Percentiles rank a stretch among this genome's conserved stretches.
phyloP scores from a whole-genome alignment of 1,140 invertebrate species.

The Apis mellifera region DNA sequence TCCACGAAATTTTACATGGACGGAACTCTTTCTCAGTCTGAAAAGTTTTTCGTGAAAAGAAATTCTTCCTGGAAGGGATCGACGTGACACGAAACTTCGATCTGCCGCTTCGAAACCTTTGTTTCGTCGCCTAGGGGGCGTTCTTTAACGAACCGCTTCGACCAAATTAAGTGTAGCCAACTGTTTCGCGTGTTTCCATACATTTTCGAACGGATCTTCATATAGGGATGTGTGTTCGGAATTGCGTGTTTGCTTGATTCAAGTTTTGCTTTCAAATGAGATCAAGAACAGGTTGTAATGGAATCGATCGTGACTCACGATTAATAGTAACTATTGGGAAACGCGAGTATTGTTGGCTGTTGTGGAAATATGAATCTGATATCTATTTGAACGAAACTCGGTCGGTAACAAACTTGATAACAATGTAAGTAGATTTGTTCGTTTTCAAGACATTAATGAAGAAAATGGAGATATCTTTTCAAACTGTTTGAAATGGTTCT shows the following conservation, averaged over 20 bases:
- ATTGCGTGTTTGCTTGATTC: no score
- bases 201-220: not conserved
- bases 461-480: fast-evolving
- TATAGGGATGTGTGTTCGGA: not conserved
- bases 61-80: conserved; percentile 18
- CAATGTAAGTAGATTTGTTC: not conserved
- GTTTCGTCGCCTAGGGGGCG: not conserved
- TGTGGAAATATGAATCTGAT: not conserved
- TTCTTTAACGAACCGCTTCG: conserved; percentile 34
- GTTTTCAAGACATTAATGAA: not conserved
- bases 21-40: not conserved
- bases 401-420: no score
- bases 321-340: not conserved
- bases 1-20: conserved; percentile 8
- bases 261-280: no score
- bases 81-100: conserved; percentile 57
- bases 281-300: not conserved
- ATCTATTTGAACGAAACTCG: not conserved
- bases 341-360: no score
- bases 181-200: not conserved
- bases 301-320: not conserved
- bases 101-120: not conserved
- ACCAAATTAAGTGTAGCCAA: conserved; percentile 23
- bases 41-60: conserved; percentile 1
- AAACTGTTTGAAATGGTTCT: not conserved